phyloP scores from a whole-genome alignment of 2,113 vertebrate species.

The Lathamus discolor region DNA sequence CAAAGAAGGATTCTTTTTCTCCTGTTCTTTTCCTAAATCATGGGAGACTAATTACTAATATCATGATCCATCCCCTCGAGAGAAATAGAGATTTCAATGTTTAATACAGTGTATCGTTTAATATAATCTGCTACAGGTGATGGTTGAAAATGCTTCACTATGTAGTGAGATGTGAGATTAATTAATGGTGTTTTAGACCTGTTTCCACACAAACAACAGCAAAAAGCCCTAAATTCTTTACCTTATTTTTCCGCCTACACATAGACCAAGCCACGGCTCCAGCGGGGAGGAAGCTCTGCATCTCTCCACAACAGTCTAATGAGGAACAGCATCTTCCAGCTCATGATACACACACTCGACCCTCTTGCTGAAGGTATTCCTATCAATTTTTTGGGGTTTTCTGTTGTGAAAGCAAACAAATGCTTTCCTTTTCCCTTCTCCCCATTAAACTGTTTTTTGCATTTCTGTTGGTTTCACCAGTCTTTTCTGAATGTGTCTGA shows the following conservation, averaged over 20 bases:
- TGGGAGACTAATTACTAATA: neutral
- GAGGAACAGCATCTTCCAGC: conserved; percentile 98
- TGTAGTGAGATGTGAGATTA: neutral
- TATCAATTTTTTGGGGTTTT: neutral
- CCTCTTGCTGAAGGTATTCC: conserved; percentile 86
- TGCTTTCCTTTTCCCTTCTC: neutral
- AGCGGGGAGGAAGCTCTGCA: conserved; percentile 92
- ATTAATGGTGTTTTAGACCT: neutral
- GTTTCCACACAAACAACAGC: neutral
- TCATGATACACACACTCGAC: conserved; percentile 97
- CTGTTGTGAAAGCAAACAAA: neutral
- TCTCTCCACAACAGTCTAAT: conserved; percentile 97
- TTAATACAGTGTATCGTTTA: neutral
- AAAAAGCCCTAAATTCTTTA: neutral
- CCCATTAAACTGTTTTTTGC: neutral
- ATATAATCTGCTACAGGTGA: neutral
- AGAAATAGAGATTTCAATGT: neutral
- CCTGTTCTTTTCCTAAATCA: neutral
- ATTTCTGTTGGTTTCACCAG: neutral
- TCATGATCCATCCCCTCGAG: neutral
- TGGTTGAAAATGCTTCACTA: neutral
- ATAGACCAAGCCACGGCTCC: conserved; percentile 90
- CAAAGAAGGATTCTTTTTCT: neutral
- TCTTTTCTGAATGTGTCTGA: neutral
- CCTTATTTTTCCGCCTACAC: neutral